A percentile compares a stretch with the other conserved stretches of the same genome.
Evolutionary conservation across 2,888 invertebrate genomes (phyloP).

Genomic region (Drosophila tripunctata): DNA sequence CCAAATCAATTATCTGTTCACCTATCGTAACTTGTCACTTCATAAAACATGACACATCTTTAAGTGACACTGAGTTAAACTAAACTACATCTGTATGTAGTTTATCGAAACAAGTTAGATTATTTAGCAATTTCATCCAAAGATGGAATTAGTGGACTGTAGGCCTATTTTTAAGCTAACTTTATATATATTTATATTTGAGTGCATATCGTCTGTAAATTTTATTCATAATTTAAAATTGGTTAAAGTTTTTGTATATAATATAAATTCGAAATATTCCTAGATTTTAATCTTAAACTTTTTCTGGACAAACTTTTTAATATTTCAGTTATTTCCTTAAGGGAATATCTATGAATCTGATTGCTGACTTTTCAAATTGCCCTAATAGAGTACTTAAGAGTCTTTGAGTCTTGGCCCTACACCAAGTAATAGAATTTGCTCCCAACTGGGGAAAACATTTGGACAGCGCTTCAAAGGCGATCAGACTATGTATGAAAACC

Average conservation of each 20-base stretch:
- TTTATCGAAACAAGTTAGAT: neutral
- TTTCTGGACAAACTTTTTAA: neutral
- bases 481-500: neutral
- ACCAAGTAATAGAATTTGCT: neutral
- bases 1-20: neutral
- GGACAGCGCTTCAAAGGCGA: constrained; percentile 25
- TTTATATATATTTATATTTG: neutral
- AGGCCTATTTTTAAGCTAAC: neutral
- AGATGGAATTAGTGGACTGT: neutral
- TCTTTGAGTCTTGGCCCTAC: neutral
- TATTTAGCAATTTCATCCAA: neutral
- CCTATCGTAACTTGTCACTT: neutral
- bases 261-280: too few species aligned
- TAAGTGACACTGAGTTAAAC: neutral
- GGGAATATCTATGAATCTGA: constrained; percentile 16
- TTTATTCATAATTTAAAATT: too few species aligned
- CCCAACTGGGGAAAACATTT: constrained; percentile 40
- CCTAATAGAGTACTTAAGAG: constrained; percentile 74
- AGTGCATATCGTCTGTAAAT: neutral
- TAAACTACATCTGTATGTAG: too few species aligned
- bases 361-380: constrained; percentile 40
- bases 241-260: too few species aligned
- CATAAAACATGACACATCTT: neutral
- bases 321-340: constrained; percentile 15
- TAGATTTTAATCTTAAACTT: neutral